Evolutionary conservation across 2,797 vertebrate genomes (phyloP).

Genomic region (Rhinatrema bivittatum): DNA sequence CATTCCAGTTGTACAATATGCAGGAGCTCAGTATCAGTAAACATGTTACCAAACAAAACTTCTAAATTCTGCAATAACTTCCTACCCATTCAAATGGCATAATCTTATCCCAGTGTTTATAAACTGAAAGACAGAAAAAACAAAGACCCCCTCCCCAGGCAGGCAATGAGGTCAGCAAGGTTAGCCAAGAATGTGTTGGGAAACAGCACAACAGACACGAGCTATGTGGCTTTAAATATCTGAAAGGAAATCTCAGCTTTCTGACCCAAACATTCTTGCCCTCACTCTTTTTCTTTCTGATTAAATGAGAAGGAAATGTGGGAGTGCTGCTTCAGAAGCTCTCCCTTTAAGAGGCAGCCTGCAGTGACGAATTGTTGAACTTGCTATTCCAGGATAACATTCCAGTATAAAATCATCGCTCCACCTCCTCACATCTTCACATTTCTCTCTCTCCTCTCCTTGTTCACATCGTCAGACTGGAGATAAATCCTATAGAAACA

Average conservation of each 20-base stretch:
- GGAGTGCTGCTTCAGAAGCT: constrained; percentile 60
- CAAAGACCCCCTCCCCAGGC: not conserved
- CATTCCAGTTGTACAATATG: too few species aligned
- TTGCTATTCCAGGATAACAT: constrained; percentile 69
- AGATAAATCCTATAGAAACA: constrained; percentile 32
- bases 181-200: constrained; percentile 21
- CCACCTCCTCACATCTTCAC: constrained; percentile 71
- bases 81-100: too few species aligned
- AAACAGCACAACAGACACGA: constrained; percentile 13
- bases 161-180: constrained; percentile 34
- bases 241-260: constrained; percentile 22
- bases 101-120: constrained; percentile 1
- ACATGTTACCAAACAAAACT: too few species aligned
- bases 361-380: constrained; percentile 72
- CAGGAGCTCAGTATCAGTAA: too few species aligned
- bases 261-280: constrained; percentile 10
- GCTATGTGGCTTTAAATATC: constrained; percentile 31
- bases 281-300: constrained; percentile 47
- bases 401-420: constrained; percentile 77
- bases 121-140: constrained; percentile 1
- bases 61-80: not conserved
- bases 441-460: constrained; percentile 55
- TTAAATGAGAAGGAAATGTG: constrained; percentile 58
- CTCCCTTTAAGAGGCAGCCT: constrained; percentile 70
- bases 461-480: constrained; percentile 62